These are phyloP conservation scores for Cyclina sinensis DNA, from an alignment of 1,140 invertebrate genomes.

Conservation along the genomic window DNA sequence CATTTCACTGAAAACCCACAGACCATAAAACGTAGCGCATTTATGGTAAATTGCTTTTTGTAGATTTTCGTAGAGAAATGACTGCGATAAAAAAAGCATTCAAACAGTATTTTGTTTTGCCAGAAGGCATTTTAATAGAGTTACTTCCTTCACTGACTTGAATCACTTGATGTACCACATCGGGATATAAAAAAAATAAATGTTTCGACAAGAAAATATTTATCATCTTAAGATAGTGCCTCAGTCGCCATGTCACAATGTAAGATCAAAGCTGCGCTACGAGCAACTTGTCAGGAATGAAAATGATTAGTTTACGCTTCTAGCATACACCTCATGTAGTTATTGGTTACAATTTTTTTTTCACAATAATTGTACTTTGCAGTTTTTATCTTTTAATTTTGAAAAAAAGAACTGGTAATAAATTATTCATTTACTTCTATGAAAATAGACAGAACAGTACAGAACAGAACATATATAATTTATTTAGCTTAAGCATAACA, in stretches of 20 bases:
- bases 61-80: slow-evolving; percentile 37
- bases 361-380: too few species aligned
- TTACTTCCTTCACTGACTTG: slow-evolving; percentile 3
- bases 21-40: slow-evolving; percentile 38
- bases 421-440: too few species aligned
- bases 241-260: slow-evolving; percentile 29
- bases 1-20: slow-evolving; percentile 18
- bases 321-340: too few species aligned
- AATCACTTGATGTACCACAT: neutral
- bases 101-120: slow-evolving; percentile 5
- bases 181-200: slow-evolving; percentile 17
- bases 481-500: too few species aligned
- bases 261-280: slow-evolving; percentile 19
- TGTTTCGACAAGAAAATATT: slow-evolving; percentile 12
- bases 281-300: neutral
- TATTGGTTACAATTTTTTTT: too few species aligned
- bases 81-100: slow-evolving; percentile 24
- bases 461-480: too few species aligned
- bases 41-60: slow-evolving; percentile 51
- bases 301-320: neutral
- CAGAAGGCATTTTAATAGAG: slow-evolving; percentile 25
- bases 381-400: too few species aligned
- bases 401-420: too few species aligned
- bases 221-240: slow-evolving; percentile 22
- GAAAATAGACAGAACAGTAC: too few species aligned